A percentile compares a stretch with the other conserved stretches of the same genome.
phyloP scores from a whole-genome alignment of 2,113 vertebrate genomes.

The Neolamprologus sp. region DNA sequence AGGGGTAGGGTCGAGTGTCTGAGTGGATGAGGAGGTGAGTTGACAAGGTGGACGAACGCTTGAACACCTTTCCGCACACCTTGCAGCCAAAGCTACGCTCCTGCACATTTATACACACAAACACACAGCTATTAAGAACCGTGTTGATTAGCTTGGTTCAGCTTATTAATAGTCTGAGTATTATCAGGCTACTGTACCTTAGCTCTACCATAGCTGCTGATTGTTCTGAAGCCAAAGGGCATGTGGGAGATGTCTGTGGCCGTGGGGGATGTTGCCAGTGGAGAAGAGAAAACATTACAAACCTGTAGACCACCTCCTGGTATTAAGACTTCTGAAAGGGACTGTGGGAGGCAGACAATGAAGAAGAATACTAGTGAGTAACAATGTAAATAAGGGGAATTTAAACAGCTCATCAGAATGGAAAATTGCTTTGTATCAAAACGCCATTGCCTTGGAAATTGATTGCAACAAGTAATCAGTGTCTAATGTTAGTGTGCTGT shows the following conservation, averaged over 20 bases:
- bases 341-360: neutral
- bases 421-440: neutral
- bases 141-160: neutral
- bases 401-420: neutral
- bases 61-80: slow-evolving; percentile 69
- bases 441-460: neutral
- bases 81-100: slow-evolving; percentile 73
- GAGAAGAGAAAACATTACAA: slow-evolving; percentile 2
- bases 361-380: neutral
- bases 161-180: neutral
- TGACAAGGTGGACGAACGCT: slow-evolving; percentile 64
- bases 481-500: neutral
- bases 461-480: neutral
- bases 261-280: neutral
- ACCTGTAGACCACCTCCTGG: slow-evolving; percentile 36
- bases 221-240: slow-evolving; percentile 15
- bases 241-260: neutral
- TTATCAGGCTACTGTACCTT: slow-evolving; percentile 40
- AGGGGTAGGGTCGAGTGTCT: slow-evolving; percentile 74
- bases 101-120: slow-evolving; percentile 29
- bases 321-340: slow-evolving; percentile 41
- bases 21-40: slow-evolving; percentile 77
- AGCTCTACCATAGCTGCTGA: slow-evolving; percentile 2
- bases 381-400: neutral
- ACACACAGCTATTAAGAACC: neutral